Evolutionary conservation across 2,888 invertebrate genomes (phyloP).

Genomic region (Lutraria lutraria): DNA sequence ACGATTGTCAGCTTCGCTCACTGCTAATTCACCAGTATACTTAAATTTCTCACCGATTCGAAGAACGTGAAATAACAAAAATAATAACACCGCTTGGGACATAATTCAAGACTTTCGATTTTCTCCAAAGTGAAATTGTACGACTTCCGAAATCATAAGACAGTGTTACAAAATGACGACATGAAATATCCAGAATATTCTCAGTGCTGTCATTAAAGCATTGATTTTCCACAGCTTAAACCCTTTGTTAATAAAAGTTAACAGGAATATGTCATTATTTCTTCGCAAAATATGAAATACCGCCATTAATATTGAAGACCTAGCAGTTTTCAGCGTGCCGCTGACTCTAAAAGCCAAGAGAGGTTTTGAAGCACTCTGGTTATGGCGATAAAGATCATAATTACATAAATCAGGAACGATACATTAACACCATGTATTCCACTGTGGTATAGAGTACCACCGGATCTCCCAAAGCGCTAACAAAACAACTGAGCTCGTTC

Average conservation of each 20-base stretch:
- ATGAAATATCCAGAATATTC: constrained; percentile 24
- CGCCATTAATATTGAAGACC: constrained; percentile 61
- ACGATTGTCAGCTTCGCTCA: background rate
- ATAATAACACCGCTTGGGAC: constrained; percentile 24
- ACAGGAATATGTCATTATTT: constrained; percentile 57
- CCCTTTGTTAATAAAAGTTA: constrained; percentile 56
- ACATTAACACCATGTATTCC: constrained; percentile 52
- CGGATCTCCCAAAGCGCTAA: background rate
- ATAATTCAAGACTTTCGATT: constrained; percentile 32
- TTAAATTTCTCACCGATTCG: constrained; percentile 9
- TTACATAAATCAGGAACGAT: constrained; percentile 65
- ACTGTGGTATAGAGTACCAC: constrained; percentile 17
- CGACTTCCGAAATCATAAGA: constrained; percentile 42
- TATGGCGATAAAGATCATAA: constrained; percentile 63
- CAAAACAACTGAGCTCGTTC: no score
- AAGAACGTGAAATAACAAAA: constrained; percentile 21
- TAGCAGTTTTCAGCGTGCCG: constrained; percentile 51
- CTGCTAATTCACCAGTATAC: constrained; percentile 13
- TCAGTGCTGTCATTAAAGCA: constrained; percentile 40
- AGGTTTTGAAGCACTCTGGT: constrained; percentile 54
- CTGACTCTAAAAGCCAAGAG: constrained; percentile 61
- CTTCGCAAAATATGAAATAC: constrained; percentile 60
- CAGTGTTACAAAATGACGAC: constrained; percentile 48
- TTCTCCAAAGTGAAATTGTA: constrained; percentile 41
- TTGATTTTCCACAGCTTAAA: constrained; percentile 61